Percentiles rank a stretch among this genome's conserved stretches.
These are phyloP conservation scores for Noturus placidus DNA, from an alignment of 2,113 vertebrate genomes.

Conservation along the genomic window DNA sequence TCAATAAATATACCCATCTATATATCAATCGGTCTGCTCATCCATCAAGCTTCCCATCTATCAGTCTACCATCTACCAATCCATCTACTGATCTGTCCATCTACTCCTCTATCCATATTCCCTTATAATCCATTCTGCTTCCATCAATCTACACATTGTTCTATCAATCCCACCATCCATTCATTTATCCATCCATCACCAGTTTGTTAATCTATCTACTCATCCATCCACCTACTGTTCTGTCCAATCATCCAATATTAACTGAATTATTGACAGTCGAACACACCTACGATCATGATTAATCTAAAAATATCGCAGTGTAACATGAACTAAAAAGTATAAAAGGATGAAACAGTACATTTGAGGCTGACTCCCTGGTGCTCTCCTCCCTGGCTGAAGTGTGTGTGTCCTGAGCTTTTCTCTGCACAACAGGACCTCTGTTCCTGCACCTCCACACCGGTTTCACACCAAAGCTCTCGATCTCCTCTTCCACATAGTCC, in stretches of 20 bases:
- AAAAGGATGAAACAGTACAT: slow-evolving; percentile 42
- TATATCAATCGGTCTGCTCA: neutral
- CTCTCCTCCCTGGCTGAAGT: slow-evolving; percentile 34
- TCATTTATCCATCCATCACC: neutral
- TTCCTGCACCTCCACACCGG: slow-evolving; percentile 55
- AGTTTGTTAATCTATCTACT: neutral
- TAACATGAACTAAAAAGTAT: neutral
- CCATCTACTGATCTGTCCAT: neutral
- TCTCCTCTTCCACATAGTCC: neutral
- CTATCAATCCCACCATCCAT: neutral
- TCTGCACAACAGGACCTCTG: slow-evolving; percentile 47
- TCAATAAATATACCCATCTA: neutral
- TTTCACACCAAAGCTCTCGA: slow-evolving; percentile 34
- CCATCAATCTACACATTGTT: neutral
- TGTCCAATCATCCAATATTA: neutral
- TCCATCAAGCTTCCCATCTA: neutral
- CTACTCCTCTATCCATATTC: neutral
- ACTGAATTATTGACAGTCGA: neutral
- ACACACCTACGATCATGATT: neutral
- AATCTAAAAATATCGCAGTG: neutral
- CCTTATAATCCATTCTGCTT: neutral
- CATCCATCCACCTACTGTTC: neutral
- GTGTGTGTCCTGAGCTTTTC: slow-evolving; percentile 40
- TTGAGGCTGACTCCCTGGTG: neutral
- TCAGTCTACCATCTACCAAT: neutral